These are phyloP conservation scores for Oryzias javanicus DNA, from an alignment of 2,113 vertebrate species.

Conservation along the genomic window DNA sequence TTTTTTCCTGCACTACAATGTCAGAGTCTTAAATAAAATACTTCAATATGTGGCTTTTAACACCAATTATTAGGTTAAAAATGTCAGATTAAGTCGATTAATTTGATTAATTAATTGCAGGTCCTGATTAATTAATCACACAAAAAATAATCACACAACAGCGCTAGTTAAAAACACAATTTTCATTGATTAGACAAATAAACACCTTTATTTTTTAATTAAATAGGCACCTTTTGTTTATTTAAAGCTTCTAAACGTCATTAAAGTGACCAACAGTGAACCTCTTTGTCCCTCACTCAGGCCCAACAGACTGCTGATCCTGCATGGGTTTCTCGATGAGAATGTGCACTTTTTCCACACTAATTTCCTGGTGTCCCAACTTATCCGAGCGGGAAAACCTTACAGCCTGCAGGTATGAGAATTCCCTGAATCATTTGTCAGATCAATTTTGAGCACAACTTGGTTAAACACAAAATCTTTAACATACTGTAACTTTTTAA, in stretches of 20 bases:
- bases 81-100: too few relatives aligned
- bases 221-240: background rate
- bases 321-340: slow-evolving; percentile 95
- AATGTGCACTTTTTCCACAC: slow-evolving; percentile 99
- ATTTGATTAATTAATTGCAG: too few relatives aligned
- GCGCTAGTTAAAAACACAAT: too few relatives aligned
- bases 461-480: background rate
- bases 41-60: too few relatives aligned
- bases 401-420: slow-evolving; percentile 91
- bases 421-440: background rate
- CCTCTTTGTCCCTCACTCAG: slow-evolving; percentile 53
- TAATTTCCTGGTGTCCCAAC: slow-evolving; percentile 93
- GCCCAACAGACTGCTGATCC: slow-evolving; percentile 92
- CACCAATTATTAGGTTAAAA: too few relatives aligned
- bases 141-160: too few relatives aligned
- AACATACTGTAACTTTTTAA: too few relatives aligned
- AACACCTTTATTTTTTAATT: too few relatives aligned
- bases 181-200: too few relatives aligned
- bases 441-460: background rate
- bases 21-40: too few relatives aligned
- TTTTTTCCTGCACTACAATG: too few relatives aligned
- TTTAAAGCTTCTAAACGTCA: background rate
- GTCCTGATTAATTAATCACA: too few relatives aligned
- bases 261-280: background rate
- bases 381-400: slow-evolving; percentile 95